Evolutionary conservation across 92 coral and sea anemone genomes (phyloP), one percentile per base, ranked within the genome.

Genomic region (Scolanthus callimorphus): DNA sequence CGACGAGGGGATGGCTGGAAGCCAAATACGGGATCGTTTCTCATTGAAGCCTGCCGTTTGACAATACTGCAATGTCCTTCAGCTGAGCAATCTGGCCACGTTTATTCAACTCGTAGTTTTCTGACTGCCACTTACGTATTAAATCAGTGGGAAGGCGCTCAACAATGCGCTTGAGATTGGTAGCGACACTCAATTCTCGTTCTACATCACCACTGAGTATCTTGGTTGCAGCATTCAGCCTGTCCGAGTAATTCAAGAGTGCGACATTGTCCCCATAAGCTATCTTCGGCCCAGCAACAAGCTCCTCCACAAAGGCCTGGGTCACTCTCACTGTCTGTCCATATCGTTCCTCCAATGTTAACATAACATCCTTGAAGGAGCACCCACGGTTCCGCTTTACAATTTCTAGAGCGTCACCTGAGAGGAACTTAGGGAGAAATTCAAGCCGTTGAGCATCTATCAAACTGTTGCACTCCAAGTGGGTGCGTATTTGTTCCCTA

Each of bases 311-410:
- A 41, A 58, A 59, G 51, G 68, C 69, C 62, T 77, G 78, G 6
- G 84, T 70, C 26, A 55, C 85, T 31, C 67, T 47, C 26, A 78
- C 49, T 34, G 80, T 27, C 31, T 71, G 67, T 27, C 79, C 79
- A 62, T 47, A 70, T 21, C 85, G 85, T 48, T 71, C 74, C 74
- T 78, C 69, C 28, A 78, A 27, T 30, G 58, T 78, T 53, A 63
- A 57, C 62, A 78, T 59, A 47, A 62, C 53, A 24, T 70, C 59
- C 3, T 51, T 44, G 55, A 52, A 78, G 25, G 84, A 70, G 39
- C 80, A 79, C 22, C 85, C 80, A 62, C 70, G 70, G 25, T 71
- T 79, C 15, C 74, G 73, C 54, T 72, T 72, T 25, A 71, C 63
- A 34, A 79, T 80, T 6, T 71, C 85, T 29, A 71, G 55, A 20